Conservation (phyloP, 2,797 vertebrate genomes). For the Periophthalmus magnuspinnatus region DNA sequence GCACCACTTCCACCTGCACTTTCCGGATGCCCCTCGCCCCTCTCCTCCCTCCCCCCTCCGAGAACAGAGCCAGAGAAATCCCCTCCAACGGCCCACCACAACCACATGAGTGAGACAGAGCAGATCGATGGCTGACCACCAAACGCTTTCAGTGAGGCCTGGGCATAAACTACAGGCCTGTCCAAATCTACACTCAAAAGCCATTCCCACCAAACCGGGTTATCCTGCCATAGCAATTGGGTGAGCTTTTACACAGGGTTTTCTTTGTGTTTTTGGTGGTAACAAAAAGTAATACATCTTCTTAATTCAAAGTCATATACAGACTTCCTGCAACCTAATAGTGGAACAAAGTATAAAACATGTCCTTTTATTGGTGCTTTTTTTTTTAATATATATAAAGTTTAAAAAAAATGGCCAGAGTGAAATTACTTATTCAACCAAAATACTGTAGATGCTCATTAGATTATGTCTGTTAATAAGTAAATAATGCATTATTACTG, state of each 20-base stretch:
- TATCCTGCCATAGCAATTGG: neutral
- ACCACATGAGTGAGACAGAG: conserved; percentile 25
- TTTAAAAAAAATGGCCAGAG: too few species aligned
- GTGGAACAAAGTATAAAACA: neutral
- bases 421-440: too few species aligned
- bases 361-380: neutral
- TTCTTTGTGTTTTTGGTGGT: neutral
- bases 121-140: conserved; percentile 29
- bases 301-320: neutral
- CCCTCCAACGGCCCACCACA: conserved; percentile 30
- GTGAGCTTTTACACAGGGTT: neutral
- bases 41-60: neutral
- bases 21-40: conserved; percentile 1
- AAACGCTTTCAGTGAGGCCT: conserved; percentile 36
- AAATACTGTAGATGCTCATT: too few species aligned
- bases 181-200: neutral
- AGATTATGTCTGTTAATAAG: too few species aligned
- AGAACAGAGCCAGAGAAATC: conserved; percentile 11
- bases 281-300: neutral
- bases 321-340: neutral
- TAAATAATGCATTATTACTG: too few species aligned
- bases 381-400: neutral
- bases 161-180: conserved; percentile 20
- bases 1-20: conserved; percentile 50
- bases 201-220: neutral